Conservation (phyloP, 2,888 invertebrate species). For the Octonoba sinensis region DNA sequence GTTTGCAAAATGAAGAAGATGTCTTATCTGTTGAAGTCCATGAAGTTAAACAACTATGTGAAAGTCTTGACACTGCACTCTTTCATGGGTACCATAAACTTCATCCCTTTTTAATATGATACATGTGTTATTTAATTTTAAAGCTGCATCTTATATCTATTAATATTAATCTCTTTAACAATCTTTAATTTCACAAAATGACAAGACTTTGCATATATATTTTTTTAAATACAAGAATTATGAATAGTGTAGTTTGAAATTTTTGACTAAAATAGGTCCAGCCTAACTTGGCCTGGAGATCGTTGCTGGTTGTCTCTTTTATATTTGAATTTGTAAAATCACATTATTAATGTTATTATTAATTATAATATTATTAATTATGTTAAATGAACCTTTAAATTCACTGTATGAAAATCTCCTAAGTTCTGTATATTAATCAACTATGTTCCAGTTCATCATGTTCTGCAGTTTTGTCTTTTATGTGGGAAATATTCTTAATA, state of each 20-base stretch:
- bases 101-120: background rate
- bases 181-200: background rate
- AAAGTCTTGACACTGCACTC: slow-evolving; percentile 59
- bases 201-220: background rate
- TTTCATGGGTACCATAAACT: slow-evolving; percentile 50
- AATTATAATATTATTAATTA: too few relatives aligned
- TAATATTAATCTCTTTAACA: background rate
- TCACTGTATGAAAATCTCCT: too few relatives aligned
- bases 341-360: too few relatives aligned
- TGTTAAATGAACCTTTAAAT: too few relatives aligned
- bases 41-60: slow-evolving; percentile 61
- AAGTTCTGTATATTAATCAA: too few relatives aligned
- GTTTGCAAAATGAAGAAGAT: slow-evolving; percentile 42
- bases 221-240: background rate
- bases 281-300: background rate
- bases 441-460: too few relatives aligned
- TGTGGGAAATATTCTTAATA: too few relatives aligned
- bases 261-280: background rate
- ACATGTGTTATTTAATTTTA: background rate
- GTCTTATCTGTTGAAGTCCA: slow-evolving; percentile 26
- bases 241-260: too few relatives aligned
- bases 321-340: too few relatives aligned
- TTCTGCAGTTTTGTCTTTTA: too few relatives aligned
- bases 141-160: background rate
- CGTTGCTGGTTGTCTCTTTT: background rate